Conservation (phyloP, 2,888 invertebrate genomes). For the Choreutis nemorana region DNA sequence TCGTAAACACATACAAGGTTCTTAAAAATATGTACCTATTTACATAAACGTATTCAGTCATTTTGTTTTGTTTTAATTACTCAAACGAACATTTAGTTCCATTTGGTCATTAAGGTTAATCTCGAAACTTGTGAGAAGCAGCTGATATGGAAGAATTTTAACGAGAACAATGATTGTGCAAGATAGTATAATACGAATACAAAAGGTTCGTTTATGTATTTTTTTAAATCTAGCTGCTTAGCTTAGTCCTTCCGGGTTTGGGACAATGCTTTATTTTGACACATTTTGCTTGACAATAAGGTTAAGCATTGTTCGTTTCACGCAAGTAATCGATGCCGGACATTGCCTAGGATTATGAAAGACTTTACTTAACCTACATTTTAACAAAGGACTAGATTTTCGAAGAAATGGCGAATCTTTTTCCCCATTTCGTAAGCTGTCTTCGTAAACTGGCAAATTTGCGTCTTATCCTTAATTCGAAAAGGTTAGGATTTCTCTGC, state of each 20-base stretch:
- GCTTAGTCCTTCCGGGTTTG: constrained; percentile 36
- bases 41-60: too few relatives aligned
- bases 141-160: constrained; percentile 11
- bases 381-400: constrained; percentile 19
- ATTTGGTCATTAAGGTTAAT: constrained; percentile 13
- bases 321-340: constrained; percentile 56
- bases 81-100: too few relatives aligned
- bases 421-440: too few relatives aligned
- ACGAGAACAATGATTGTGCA: constrained; percentile 17
- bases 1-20: too few relatives aligned
- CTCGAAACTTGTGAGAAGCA: constrained; percentile 13
- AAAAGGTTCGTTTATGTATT: too few relatives aligned
- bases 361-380: constrained; percentile 19
- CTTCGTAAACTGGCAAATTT: too few relatives aligned
- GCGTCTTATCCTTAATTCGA: too few relatives aligned
- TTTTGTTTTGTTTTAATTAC: too few relatives aligned
- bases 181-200: constrained; percentile 11
- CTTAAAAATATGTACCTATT: too few relatives aligned
- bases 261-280: constrained; percentile 43
- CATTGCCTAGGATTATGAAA: constrained; percentile 22
- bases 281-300: constrained; percentile 23
- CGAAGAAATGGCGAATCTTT: too few relatives aligned
- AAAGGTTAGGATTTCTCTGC: too few relatives aligned
- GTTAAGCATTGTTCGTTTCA: constrained; percentile 19
- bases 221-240: constrained; percentile 2